Base-by-base conservation (phyloP, 2,113 vertebrate genomes). In the Mirza zaza region DNA sequence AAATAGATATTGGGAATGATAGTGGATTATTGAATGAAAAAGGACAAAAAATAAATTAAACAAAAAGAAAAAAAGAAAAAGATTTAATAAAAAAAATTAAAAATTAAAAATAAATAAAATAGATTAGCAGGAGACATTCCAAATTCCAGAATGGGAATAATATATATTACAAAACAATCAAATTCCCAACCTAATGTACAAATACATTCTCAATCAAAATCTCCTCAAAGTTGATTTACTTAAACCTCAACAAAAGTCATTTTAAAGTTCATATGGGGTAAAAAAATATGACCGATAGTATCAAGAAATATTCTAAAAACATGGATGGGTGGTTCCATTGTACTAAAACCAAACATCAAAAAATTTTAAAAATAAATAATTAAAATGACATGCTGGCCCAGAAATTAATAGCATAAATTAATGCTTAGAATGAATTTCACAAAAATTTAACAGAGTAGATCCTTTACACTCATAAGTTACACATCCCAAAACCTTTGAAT, bases 111-210 rank as follows among this genome's bases (percentile, higher is more conserved):
- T 45, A 45, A 45, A 45, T 59, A n/a, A 95, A 93, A 87, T 25
- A 85, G 2, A 45, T 84, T 87, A 87, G 4, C 39, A 71, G 15
- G 52, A 87, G 32, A 85, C 3, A 94, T 63, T 91, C 18, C 48
- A 86, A 95, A 85, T 95, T 94, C 68, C 48, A 76, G 39, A 96
- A 70, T 48, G 21, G 32, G 32, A 32, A 87, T 96, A 98, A 96
- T 25, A 95, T 4, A 95, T 50, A 93, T 2, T 89, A 8, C 52
- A 94, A 93, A 91, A 83, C 11, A 94, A 94, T 84, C 63, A 83
- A 59, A 4, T 95, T 89, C 36, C 57, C 34, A 94, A 96, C 45
- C 29, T 90, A 81, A 87, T 68, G 93, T 91, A 95, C 4, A 95
- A 39, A 91, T 63, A 77, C 10, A 63, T 39, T 94, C 50, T 93